phyloP scores from a whole-genome alignment of 2,113 vertebrate genomes.

The Ariopsis seemanni region DNA sequence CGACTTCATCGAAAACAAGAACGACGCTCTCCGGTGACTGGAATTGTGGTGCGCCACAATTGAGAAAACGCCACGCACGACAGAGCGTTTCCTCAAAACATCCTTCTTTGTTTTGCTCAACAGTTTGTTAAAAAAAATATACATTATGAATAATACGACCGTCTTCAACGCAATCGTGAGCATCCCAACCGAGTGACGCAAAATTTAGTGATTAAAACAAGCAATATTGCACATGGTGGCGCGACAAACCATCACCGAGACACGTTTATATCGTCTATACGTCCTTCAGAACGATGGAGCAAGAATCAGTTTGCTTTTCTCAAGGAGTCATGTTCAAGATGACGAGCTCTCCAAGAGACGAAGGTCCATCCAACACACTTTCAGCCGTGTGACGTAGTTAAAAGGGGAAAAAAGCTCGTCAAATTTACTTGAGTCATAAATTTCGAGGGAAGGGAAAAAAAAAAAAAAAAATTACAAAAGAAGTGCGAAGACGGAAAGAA shows the following conservation, averaged over 20 bases:
- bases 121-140: background rate
- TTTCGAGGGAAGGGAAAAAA: background rate
- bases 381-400: background rate
- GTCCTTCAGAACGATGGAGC: constrained; percentile 35
- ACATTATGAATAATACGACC: background rate
- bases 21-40: background rate
- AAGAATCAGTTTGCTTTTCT: background rate
- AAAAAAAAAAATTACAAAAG: background rate
- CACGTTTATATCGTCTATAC: constrained; percentile 70
- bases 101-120: background rate
- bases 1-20: background rate
- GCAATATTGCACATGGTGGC: constrained; percentile 38
- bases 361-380: background rate
- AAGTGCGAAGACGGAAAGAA: background rate
- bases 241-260: constrained; percentile 58
- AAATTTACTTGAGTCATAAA: background rate
- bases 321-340: background rate
- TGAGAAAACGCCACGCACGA: background rate
- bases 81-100: background rate
- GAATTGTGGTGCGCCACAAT: background rate
- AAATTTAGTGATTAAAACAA: constrained; percentile 36
- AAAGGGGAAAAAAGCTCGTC: background rate
- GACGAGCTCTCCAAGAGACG: background rate
- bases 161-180: background rate
- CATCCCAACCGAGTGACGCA: background rate